Evolutionary conservation across 2,888 invertebrate species (phyloP), one percentile per base, ranked within the genome.

Genomic region (Idaea biselata): DNA sequence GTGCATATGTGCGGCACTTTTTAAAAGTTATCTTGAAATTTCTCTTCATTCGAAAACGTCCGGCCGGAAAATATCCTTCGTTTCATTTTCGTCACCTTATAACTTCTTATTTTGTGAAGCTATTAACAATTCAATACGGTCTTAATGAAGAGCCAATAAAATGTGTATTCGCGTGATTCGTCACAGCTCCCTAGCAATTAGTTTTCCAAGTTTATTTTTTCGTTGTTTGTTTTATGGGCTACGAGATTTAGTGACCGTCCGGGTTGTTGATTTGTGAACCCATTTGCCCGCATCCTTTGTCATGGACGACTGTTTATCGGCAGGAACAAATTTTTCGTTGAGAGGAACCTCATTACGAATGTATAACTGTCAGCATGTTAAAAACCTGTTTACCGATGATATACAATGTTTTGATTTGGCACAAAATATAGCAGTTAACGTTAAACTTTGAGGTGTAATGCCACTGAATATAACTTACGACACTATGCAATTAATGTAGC

Each of bases 61-160:
- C 77, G 76, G 78, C 76, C 83, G 88, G 87, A 88, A 82, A 84
- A 78, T 72, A 74, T 73, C 80, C 81, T 83, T 73, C 82, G 83
- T 88, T 88, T 83, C 78, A 72, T 77, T 87, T 80, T 91, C 91
- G 81, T 78, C 91, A 84, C 89, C 81, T 85, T 84, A 87, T 86
- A 89, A 87, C 76, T 80, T 83, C 82, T 81, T 82, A 80, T 76
- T 82, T 73, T 73, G 79, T 79, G 81, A 82, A 81, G 78, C 86
- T 90, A 91, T 91, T 91, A 90, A 91, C 86, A 85, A 85, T 89
- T 88, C 91, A 91, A 88, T 90, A 73, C 84, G 73, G 76, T 80
- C 88, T 86, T 89, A 91, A 91, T 91, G 88, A 89, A 86, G 87
- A 89, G 81, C 82, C 79, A 89, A 91, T 90, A 91, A 91, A 88